phyloP scores from a whole-genome alignment of 1,140 invertebrate species.

The Cydia splendana region DNA sequence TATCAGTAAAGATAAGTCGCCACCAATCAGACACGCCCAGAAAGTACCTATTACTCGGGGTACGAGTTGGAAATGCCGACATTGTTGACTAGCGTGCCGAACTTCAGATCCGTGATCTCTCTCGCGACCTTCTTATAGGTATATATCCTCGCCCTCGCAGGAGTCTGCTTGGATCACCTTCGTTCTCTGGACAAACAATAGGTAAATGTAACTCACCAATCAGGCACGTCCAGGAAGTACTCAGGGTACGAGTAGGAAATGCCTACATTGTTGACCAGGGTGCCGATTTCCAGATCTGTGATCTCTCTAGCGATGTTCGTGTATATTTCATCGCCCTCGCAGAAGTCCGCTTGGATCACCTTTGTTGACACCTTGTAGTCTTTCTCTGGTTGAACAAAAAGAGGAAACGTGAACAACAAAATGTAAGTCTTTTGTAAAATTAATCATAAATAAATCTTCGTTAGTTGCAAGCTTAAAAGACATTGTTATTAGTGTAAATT shows the following conservation, averaged over 20 bases:
- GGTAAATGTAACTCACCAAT: conserved; percentile 68
- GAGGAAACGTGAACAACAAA: not conserved
- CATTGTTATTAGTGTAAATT: too few species aligned
- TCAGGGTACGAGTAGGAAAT: conserved; percentile 94
- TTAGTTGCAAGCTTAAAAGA: not conserved
- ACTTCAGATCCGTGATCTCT: conserved; percentile 89
- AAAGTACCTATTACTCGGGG: conserved; percentile 89
- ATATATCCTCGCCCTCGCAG: conserved; percentile 85
- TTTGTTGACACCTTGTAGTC: conserved; percentile 89
- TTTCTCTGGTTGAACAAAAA: conserved; percentile 79
- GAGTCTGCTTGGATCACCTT: conserved; percentile 93
- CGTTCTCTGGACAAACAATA: conserved; percentile 67
- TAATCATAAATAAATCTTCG: not conserved
- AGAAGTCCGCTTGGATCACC: conserved; percentile 92
- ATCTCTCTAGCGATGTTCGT: conserved; percentile 87
- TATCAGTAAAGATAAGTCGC: conserved; percentile 17
- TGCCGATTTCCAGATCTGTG: conserved; percentile 91
- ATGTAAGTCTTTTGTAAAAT: not conserved
- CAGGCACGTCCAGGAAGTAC: conserved; percentile 87
- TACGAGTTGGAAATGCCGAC: conserved; percentile 95
- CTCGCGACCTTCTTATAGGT: conserved; percentile 87
- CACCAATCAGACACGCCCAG: conserved; percentile 83
- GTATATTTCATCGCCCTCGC: conserved; percentile 86
- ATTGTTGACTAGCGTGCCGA: conserved; percentile 97
- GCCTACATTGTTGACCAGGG: conserved; percentile 97